Base-by-base conservation (phyloP, 2,888 invertebrate genomes). In the Hydropsyche betteni region DNA sequence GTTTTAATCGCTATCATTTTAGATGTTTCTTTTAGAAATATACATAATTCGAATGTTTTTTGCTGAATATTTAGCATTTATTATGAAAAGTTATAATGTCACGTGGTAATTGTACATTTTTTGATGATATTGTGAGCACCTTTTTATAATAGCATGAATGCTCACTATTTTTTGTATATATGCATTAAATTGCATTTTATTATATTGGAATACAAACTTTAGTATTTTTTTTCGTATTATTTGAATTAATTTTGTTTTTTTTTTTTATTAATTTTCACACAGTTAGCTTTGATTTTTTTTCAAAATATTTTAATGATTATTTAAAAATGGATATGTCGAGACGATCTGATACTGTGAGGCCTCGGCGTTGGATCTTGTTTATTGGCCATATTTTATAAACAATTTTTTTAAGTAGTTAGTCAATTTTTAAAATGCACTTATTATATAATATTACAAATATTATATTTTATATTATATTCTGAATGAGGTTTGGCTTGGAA, bases 401-500 rank as follows among this genome's bases (percentile, higher is more conserved):
- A n/a, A 36, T 64, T 64, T 24, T 33, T 24, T 24, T 53, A 58
- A 58, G 72, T 72, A 72, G 72, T 72, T 72, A 72, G 72, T 36
- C 0, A 72, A 36, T 58, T 72, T 70, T 72, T 72, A 33, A 12
- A 14, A 72, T 72, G 72, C 72, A 72, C 72, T 38, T 72, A 55
- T 2, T 24, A 24, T 24, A 24, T 24, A 24, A 24, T 44, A 44
- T 44, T 44, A 44, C 44, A 72, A 72, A 58, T 61, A 71, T 71
- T 44, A 64, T 64, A n/a, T 64, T 64, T 64, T 64, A 16, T 58
- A 64, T 3, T 69, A n/a, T 38, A n/a, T 38, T 24, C 36, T 72
- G 72, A 72, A 58, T 72, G 72, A 72, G 61, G 50, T 72, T 72
- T 72, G 72, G 72, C 72, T 72, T 72, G 10, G 34, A 72, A 72